Evolutionary conservation across 2,888 invertebrate species (phyloP).

Genomic region (Drosophila pullipes): DNA sequence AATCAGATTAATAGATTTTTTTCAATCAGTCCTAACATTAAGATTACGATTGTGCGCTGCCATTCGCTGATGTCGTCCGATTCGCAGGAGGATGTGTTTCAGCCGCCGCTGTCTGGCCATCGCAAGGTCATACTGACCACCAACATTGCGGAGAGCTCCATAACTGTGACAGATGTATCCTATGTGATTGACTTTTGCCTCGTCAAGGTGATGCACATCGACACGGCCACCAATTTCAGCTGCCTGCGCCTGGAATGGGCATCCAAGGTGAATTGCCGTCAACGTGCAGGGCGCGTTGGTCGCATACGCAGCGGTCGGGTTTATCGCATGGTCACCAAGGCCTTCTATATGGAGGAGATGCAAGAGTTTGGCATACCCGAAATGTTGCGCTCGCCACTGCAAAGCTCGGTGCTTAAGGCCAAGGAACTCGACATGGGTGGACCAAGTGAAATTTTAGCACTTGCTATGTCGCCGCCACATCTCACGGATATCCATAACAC

Average conservation of each 20-base stretch:
- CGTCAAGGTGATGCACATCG: constrained; percentile 92
- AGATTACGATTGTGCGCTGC: constrained; percentile 83
- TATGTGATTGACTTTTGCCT: constrained; percentile 98
- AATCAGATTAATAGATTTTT: background rate
- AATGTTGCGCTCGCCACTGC: constrained; percentile 92
- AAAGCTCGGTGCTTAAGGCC: constrained; percentile 91
- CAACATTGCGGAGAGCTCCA: constrained; percentile 96
- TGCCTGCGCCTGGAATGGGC: constrained; percentile 94
- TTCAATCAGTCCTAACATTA: constrained; percentile 41
- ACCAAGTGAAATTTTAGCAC: constrained; percentile 91
- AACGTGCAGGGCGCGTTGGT: constrained; percentile 96
- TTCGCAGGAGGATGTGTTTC: constrained; percentile 89
- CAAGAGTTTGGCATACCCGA: constrained; percentile 89
- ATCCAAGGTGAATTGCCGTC: constrained; percentile 94
- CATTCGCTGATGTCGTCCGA: constrained; percentile 93
- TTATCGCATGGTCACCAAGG: constrained; percentile 91
- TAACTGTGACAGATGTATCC: constrained; percentile 94
- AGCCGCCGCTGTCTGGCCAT: constrained; percentile 70
- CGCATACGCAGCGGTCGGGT: constrained; percentile 94
- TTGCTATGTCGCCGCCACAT: constrained; percentile 95
- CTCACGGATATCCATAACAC: constrained; percentile 92
- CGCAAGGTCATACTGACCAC: constrained; percentile 95
- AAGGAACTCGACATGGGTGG: constrained; percentile 94
- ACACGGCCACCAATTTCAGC: constrained; percentile 89
- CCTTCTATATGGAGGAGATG: constrained; percentile 88